phyloP scores from a whole-genome alignment of 2,113 vertebrate genomes.

The Pteruthius melanotis region DNA sequence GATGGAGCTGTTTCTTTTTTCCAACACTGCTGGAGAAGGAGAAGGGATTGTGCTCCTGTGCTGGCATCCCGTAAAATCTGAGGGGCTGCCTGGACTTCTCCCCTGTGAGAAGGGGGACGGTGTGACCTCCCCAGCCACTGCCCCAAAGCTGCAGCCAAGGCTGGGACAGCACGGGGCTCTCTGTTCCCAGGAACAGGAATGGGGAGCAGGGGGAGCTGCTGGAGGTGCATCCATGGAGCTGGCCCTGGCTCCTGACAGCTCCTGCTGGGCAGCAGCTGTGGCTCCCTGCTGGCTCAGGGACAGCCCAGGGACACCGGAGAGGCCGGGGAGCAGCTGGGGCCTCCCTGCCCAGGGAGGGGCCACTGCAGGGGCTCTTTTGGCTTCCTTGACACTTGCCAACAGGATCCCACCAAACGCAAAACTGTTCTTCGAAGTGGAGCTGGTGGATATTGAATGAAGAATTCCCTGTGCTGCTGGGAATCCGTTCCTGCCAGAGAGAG shows the following conservation, averaged over 20 bases:
- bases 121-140: fast-evolving
- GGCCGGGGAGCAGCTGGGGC: fast-evolving
- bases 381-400: slow-evolving; percentile 76
- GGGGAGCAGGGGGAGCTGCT: not conserved
- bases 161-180: not conserved
- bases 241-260: too few species aligned
- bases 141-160: fast-evolving
- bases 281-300: too few species aligned
- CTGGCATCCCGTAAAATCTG: not conserved
- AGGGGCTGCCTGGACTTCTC: too few species aligned
- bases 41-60: too few species aligned
- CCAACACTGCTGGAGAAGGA: not conserved
- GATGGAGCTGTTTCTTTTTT: fast-evolving
- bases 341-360: not conserved
- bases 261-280: not conserved
- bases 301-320: fast-evolving
- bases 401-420: slow-evolving; percentile 97
- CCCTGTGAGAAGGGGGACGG: not conserved
- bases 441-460: slow-evolving; percentile 86
- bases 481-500: not conserved
- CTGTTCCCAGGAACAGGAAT: not conserved
- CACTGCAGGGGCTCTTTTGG: not conserved
- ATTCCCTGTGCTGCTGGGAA: not conserved
- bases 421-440: slow-evolving; percentile 92
- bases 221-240: fast-evolving